Conservation (phyloP, 2,113 vertebrate genomes). For the Chloebia gouldiae region DNA sequence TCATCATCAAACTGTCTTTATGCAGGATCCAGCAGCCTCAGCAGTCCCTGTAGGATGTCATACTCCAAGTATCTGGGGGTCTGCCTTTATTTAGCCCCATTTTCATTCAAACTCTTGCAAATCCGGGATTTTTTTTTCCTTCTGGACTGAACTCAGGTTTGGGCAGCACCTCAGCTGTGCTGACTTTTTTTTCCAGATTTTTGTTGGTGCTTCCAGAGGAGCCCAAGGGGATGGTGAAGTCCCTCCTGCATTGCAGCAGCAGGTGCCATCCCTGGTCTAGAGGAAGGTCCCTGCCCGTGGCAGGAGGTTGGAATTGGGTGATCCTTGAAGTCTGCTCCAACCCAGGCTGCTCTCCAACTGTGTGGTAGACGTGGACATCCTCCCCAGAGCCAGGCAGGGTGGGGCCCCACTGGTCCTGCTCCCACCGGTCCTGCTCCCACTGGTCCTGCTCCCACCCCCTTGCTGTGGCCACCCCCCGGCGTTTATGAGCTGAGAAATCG, state of each 20-base stretch:
- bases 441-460: accelerated
- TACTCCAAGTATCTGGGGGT: background rate
- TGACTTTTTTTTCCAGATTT: background rate
- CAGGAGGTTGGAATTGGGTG: no score
- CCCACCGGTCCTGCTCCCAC: background rate
- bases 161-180: background rate
- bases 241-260: accelerated
- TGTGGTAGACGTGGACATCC: accelerated
- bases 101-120: background rate
- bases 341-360: accelerated
- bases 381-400: accelerated
- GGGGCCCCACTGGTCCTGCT: accelerated
- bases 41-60: background rate
- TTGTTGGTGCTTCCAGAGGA: background rate
- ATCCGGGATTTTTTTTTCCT: background rate
- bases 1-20: background rate
- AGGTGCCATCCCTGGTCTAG: accelerated
- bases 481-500: background rate
- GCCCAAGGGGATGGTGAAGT: background rate
- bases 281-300: background rate
- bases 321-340: no score
- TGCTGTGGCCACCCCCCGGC: background rate
- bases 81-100: background rate
- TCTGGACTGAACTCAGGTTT: background rate
- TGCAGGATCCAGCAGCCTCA: background rate